These are phyloP conservation scores for Tethya wilhelma DNA, from an alignment of 37 sponge, comb jelly and placozoan species.

Conservation along the genomic window DNA sequence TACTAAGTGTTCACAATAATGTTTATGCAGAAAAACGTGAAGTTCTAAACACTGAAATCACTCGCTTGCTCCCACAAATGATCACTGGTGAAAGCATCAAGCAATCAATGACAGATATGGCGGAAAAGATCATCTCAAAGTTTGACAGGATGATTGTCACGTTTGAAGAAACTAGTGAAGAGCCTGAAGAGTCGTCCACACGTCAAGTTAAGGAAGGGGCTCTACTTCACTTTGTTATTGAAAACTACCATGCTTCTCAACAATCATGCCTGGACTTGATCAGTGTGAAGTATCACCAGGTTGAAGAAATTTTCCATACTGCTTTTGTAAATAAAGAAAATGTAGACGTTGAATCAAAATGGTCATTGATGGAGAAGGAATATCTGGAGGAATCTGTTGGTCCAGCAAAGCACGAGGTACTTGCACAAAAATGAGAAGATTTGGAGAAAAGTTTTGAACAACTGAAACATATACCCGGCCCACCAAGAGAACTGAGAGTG, in stretches of 20 bases:
- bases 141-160: no score
- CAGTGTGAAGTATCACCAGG: no score
- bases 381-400: constrained; percentile 3
- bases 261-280: neutral
- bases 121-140: no score
- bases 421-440: neutral
- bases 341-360: no score
- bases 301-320: no score
- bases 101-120: neutral
- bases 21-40: neutral
- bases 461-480: constrained; percentile 8
- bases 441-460: neutral
- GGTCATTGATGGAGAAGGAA: no score
- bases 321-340: no score
- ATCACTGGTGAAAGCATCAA: neutral
- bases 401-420: constrained; percentile 2
- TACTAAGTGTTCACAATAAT: neutral
- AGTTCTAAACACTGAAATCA: neutral
- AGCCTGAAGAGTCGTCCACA: neutral
- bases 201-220: neutral
- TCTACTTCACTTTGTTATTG: neutral
- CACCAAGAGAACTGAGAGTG: neutral
- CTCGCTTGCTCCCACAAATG: neutral
- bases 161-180: neutral
- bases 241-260: neutral